Evolutionary conservation across 2,113 vertebrate genomes (phyloP).

Genomic region (Leuciscus idus): DNA sequence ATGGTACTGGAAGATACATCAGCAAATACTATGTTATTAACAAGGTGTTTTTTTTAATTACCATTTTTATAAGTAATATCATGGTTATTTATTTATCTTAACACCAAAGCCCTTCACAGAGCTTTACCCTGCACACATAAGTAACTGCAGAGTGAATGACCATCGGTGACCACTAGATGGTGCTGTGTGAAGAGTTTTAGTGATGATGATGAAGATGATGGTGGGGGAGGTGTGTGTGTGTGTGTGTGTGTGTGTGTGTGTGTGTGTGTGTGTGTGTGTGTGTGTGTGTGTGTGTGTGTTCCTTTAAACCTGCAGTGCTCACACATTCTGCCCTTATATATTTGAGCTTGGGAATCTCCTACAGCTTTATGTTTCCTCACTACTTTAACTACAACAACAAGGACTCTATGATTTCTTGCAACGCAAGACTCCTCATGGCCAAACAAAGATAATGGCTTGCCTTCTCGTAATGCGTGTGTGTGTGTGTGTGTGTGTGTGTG

Average conservation of each 20-base stretch:
- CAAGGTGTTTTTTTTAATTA: neutral
- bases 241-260: neutral
- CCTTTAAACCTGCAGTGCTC: conserved; percentile 47
- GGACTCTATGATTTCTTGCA: conserved; percentile 43
- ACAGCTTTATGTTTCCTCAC: conserved; percentile 42
- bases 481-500: conserved; percentile 62
- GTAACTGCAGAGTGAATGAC: conserved; percentile 4
- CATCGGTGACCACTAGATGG: conserved; percentile 76
- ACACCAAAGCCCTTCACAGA: neutral
- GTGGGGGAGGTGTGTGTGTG: conserved; percentile 40
- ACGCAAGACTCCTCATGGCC: conserved; percentile 40
- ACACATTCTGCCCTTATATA: conserved; percentile 41
- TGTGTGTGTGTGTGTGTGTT: conserved; percentile 32
- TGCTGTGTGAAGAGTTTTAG: conserved; percentile 75
- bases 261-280: conserved; percentile 42
- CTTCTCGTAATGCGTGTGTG: neutral
- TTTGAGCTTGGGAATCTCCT: conserved; percentile 14
- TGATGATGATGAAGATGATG: conserved; percentile 44
- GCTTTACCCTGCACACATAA: neutral
- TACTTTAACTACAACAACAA: conserved; percentile 25
- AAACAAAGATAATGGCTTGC: conserved; percentile 63
- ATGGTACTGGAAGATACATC: neutral
- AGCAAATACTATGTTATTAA: neutral
- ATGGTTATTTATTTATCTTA: neutral
- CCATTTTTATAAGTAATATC: neutral